phyloP scores from a whole-genome alignment of 2,797 vertebrate species.

The Poecilia velifera region DNA sequence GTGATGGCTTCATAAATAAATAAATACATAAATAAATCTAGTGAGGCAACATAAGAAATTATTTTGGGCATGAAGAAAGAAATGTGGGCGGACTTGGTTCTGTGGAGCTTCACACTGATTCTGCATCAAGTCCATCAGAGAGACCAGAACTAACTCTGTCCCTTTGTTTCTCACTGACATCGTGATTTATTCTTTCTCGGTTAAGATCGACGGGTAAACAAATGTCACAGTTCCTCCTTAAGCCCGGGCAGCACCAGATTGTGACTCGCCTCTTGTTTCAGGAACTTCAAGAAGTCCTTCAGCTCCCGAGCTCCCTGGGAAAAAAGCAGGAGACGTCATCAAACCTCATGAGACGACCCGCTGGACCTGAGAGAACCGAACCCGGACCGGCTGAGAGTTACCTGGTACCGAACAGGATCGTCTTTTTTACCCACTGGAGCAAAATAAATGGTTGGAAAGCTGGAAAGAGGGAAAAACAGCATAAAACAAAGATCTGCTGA shows the following conservation, averaged over 20 bases:
- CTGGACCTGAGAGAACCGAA: background rate
- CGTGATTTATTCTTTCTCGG: background rate
- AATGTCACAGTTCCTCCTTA: slow-evolving; percentile 74
- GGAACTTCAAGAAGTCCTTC: slow-evolving; percentile 76
- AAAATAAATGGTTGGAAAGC: slow-evolving; percentile 82
- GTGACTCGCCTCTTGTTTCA: slow-evolving; percentile 70
- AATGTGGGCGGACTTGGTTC: background rate
- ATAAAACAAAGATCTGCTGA: background rate
- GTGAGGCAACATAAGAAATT: slow-evolving; percentile 11
- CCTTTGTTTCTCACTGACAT: background rate
- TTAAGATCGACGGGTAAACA: background rate
- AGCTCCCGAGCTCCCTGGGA: slow-evolving; percentile 77
- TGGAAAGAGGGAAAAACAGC: slow-evolving; percentile 34
- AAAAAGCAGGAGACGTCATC: slow-evolving; percentile 7
- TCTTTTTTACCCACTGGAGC: slow-evolving; percentile 72
- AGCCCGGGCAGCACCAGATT: slow-evolving; percentile 17
- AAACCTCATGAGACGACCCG: background rate
- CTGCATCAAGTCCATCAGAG: background rate
- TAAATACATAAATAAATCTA: slow-evolving; percentile 1
- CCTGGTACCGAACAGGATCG: slow-evolving; percentile 78
- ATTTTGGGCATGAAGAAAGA: background rate
- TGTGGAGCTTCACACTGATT: background rate
- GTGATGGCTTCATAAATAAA: slow-evolving; percentile 1
- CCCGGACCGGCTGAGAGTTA: slow-evolving; percentile 26
- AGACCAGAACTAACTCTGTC: background rate